A percentile compares a stretch with the other conserved stretches of the same genome.
Evolutionary conservation across 2,888 invertebrate species (phyloP).

Genomic region (Apamea crenata): DNA sequence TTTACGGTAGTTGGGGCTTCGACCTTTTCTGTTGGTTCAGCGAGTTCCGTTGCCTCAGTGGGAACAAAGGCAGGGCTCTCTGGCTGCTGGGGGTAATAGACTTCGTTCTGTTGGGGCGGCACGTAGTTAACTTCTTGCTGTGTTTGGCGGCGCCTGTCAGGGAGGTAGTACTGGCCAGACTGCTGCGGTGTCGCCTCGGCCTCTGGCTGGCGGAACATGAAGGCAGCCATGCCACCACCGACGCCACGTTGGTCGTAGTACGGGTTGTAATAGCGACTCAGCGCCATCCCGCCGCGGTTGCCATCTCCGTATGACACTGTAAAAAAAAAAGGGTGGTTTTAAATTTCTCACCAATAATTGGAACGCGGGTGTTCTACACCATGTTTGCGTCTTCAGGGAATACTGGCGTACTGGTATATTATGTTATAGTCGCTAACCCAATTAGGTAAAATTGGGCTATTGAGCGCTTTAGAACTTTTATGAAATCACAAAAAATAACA

Average conservation of each 20-base stretch:
- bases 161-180: slow-evolving; percentile 83
- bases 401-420: neutral
- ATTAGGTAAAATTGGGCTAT: neutral
- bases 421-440: neutral
- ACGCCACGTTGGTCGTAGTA: slow-evolving; percentile 80
- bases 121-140: slow-evolving; percentile 76
- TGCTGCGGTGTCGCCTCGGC: slow-evolving; percentile 71
- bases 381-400: neutral
- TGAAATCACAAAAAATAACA: neutral
- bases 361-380: neutral
- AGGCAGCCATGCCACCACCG: slow-evolving; percentile 84
- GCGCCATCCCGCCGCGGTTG: slow-evolving; percentile 83
- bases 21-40: slow-evolving; percentile 80
- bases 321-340: slow-evolving; percentile 33
- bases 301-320: slow-evolving; percentile 86
- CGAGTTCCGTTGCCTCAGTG: slow-evolving; percentile 78
- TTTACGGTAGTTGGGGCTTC: slow-evolving; percentile 80
- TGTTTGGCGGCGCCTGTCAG: slow-evolving; percentile 85
- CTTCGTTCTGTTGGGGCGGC: slow-evolving; percentile 85
- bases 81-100: slow-evolving; percentile 81
- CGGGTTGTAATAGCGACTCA: slow-evolving; percentile 87
- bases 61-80: slow-evolving; percentile 72
- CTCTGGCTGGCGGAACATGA: slow-evolving; percentile 83
- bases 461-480: neutral
- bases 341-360: neutral